These are phyloP conservation scores for Macrosteles quadrilineatus DNA, from an alignment of 1,140 invertebrate species.

Conservation along the genomic window DNA sequence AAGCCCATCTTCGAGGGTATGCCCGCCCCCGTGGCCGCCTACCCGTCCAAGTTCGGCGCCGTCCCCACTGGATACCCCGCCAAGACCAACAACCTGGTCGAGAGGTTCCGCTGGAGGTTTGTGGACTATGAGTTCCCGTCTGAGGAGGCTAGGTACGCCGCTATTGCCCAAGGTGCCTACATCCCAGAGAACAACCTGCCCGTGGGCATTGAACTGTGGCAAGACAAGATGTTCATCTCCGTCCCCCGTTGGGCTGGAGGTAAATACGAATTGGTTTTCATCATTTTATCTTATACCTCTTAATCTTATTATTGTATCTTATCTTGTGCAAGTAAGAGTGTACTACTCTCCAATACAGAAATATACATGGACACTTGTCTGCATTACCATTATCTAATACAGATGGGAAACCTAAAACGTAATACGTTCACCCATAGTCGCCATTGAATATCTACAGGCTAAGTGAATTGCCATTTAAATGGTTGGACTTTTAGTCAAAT, in stretches of 20 bases:
- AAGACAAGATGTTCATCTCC: conserved; percentile 73
- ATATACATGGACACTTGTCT: too few species aligned
- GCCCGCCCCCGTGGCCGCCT: neutral
- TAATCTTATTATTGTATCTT: too few species aligned
- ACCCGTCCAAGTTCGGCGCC: neutral
- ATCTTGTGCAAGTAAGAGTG: too few species aligned
- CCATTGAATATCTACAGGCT: too few species aligned
- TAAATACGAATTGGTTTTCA: too few species aligned
- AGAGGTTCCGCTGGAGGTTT: conserved; percentile 71
- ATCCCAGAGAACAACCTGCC: conserved; percentile 74
- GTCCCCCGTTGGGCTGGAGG: conserved; percentile 66
- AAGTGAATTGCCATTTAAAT: too few species aligned
- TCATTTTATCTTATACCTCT: too few species aligned
- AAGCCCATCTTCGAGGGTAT: neutral
- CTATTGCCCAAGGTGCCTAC: conserved; percentile 62
- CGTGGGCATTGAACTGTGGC: conserved; percentile 76
- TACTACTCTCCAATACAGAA: too few species aligned
- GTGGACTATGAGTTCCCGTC: conserved; percentile 73
- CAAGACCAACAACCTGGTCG: conserved; percentile 53
- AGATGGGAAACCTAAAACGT: too few species aligned
- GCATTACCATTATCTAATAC: too few species aligned
- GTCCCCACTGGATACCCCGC: neutral
- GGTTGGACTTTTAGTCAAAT: too few species aligned
- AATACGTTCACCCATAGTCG: too few species aligned
- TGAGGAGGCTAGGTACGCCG: conserved; percentile 58